These are phyloP conservation scores for Serripes groenlandicus DNA, from an alignment of 2,888 invertebrate genomes.

Conservation along the genomic window DNA sequence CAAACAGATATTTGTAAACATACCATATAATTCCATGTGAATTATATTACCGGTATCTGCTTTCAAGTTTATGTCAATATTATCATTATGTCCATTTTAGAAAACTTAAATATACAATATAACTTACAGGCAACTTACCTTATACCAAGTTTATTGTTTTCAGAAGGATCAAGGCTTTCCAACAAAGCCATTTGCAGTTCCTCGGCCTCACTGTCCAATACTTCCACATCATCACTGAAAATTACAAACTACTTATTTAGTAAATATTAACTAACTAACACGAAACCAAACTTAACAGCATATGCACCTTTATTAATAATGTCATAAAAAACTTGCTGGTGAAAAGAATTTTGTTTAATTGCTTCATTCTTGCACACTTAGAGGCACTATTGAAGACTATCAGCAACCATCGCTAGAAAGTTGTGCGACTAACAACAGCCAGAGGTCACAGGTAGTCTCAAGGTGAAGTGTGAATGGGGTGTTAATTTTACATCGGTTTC, in stretches of 20 bases:
- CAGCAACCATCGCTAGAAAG: no score
- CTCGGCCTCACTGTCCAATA: conserved; percentile 5
- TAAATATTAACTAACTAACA: neutral
- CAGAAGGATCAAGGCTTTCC: neutral
- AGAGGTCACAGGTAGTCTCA: no score
- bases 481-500: no score
- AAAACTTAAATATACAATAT: neutral
- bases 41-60: no score
- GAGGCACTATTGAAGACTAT: no score
- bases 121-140: neutral
- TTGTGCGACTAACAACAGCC: no score
- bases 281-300: neutral
- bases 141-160: neutral
- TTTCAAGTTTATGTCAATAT: no score
- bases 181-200: neutral
- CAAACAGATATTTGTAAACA: no score
- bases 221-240: neutral
- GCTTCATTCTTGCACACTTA: no score
- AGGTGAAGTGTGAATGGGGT: no score
- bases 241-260: neutral
- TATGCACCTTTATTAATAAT: neutral
- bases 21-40: no score
- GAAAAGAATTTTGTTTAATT: no score
- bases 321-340: neutral
- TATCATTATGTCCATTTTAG: neutral